phyloP scores from a whole-genome alignment of 2,888 invertebrate genomes.

The Meiosimyza platycephala region DNA sequence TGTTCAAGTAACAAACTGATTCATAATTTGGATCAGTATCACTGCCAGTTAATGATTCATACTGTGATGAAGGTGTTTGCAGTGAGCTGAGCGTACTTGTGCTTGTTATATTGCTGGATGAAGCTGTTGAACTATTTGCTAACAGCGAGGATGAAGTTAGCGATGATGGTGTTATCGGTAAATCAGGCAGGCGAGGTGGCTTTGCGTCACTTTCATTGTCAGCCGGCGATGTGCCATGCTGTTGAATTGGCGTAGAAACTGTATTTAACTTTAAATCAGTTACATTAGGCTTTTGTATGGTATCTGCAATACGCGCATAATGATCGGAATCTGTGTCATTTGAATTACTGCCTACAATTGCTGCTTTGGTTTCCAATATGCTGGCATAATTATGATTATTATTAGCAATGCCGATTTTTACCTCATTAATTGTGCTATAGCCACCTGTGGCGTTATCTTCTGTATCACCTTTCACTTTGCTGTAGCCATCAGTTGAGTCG shows the following conservation, averaged over 20 bases:
- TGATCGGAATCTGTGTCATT: conserved; percentile 53
- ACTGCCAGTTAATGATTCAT: conserved; percentile 82
- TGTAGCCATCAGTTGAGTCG: conserved; percentile 56
- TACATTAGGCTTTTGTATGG: conserved; percentile 34
- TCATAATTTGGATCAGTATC: conserved; percentile 88
- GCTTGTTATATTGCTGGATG: conserved; percentile 47
- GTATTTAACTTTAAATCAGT: conserved; percentile 31
- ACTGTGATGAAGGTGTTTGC: conserved; percentile 76
- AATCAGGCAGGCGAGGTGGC: conserved; percentile 42
- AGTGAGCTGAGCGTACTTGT: conserved; percentile 64
- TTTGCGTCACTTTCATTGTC: conserved; percentile 33
- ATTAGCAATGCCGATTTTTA: conserved; percentile 23
- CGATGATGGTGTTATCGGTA: conserved; percentile 54
- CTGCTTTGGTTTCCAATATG: conserved; percentile 60
- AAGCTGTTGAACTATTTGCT: conserved; percentile 51
- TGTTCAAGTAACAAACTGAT: conserved; percentile 79
- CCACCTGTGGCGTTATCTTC: conserved; percentile 51
- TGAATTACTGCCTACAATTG: background rate
- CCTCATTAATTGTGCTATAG: conserved; percentile 63
- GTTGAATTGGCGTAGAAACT: conserved; percentile 2
- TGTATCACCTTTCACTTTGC: conserved; percentile 56
- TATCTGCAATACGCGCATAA: conserved; percentile 59
- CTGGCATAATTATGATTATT: conserved; percentile 64
- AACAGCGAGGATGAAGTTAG: conserved; percentile 53
- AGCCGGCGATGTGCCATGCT: conserved; percentile 23